Base-by-base conservation (phyloP, 2,888 invertebrate genomes). In the Taenaris catops region DNA sequence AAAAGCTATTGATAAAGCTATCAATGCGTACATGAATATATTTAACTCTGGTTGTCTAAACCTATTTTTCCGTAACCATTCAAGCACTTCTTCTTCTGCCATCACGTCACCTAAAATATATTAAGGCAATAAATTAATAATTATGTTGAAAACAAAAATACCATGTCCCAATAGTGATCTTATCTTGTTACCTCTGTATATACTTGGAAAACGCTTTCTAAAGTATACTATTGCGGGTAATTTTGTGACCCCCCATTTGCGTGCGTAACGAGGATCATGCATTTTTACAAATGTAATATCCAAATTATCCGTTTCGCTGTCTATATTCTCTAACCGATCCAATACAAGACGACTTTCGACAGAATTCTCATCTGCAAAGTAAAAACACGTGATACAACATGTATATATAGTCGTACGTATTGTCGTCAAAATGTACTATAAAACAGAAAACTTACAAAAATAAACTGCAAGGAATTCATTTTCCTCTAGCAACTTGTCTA, bases 211-310 rank as follows among this genome's bases (percentile, higher is more conserved):
- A 58, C 96, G 90, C 67, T 94, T 92, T 28, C 97, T 89, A 76
- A 97, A 97, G 72, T 96, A 97, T 1, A 97, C 96, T 49, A 97
- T 92, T 1, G 96, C 94, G 5, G 97, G 97, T 42, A 97, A 80
- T 66, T 95, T 94, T 0, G 94, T 95, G 7, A 97, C 96, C 9
- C 97, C 97, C 94, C 97, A 97, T 78, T 96, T 97, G 33, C 95
- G 90, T 6, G 97, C 97, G 66, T 96, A 97, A 20, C 96, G 90
- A 0, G 94, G 90, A 69, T 97, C 97, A 36, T 94, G 92, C 93
- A 97, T 96, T 79, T 97, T 96, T 0, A 97, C 96, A 68, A 97
- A 96, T 1, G 96, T 96, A 46, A 97, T 96, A 61, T 97, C 96
- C 61, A 97, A 88, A 71, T 96, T 96, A 64, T 97, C 96, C 0